Base-by-base conservation (phyloP, 2,113 vertebrate genomes). In the Ailurus styani region DNA sequence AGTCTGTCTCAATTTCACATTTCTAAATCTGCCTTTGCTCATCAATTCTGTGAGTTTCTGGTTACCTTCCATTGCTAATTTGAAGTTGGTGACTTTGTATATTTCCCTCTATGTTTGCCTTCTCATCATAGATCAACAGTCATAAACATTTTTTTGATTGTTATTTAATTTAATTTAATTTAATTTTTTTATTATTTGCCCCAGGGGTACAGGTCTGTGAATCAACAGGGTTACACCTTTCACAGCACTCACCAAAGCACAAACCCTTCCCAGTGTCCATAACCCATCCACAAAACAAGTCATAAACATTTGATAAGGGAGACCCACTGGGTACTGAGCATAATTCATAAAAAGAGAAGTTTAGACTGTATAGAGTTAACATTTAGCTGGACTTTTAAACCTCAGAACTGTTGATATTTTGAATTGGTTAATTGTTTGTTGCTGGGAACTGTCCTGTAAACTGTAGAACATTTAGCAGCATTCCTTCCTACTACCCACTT, bases 11-110 rank as follows among this genome's bases (percentile, higher is more conserved):
- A 73, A 68, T 95, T 93, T 95, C n/a, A 87, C 23, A 68, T 97
- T 95, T 91, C 23, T 85, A 96, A 95, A 92, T 89, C 20, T 92
- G 45, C 40, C 29, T 94, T 94, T 92, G 40, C n/a, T 73, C 18
- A 91, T 78, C 52, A 79, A 50, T 90, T 96, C 87, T 81, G 21
- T 88, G 23, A 93, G 37, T 83, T 95, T 92, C 47, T 81, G 87
- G 82, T 92, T 95, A 86, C 47, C 57, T 89, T 87, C 52, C 18
- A 52, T 78, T 95, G 89, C 83, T 96, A 72, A 93, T 89, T 92
- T 97, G 66, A 94, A 90, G 31, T 92, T 77, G 91, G 83, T 83
- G 66, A 78, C 5, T 77, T 72, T 57, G 8, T 64, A 42, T 93
- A 60, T 90, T 55, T 34, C 20, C 14, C 25, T 86, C 95, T 93